These are phyloP conservation scores for Danio rerio DNA, from an alignment of 2,113 vertebrate genomes.

Conservation along the genomic window DNA sequence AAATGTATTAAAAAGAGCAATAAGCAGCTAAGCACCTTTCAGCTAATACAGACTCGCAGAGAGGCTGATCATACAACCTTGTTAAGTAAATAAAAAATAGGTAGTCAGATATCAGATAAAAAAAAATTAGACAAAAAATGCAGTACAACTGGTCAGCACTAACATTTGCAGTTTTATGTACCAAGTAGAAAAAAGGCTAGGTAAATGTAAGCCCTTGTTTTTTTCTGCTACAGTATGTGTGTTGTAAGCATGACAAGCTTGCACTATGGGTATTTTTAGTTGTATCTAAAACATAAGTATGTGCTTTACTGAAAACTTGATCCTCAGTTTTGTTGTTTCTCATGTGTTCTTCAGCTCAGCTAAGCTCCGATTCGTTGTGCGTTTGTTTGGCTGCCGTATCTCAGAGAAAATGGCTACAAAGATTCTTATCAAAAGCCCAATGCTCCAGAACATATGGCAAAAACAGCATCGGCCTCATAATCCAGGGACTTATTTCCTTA, in stretches of 20 bases:
- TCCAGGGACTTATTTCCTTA: background rate
- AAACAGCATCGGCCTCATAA: slow-evolving; percentile 9
- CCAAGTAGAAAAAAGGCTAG: background rate
- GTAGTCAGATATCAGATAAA: background rate
- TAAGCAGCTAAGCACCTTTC: background rate
- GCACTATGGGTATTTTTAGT: background rate
- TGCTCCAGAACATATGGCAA: slow-evolving; percentile 16
- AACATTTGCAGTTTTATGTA: background rate
- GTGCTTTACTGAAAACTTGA: background rate
- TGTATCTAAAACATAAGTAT: background rate
- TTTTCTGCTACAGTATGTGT: background rate
- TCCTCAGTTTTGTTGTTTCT: background rate
- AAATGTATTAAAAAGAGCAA: background rate
- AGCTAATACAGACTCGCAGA: background rate
- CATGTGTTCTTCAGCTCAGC: background rate
- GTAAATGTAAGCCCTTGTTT: background rate
- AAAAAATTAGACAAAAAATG: background rate
- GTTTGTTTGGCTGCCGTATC: background rate
- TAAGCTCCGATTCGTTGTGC: background rate
- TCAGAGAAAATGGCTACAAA: background rate
- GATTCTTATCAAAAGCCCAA: background rate
- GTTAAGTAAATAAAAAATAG: background rate
- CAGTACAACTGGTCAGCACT: background rate
- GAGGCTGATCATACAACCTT: background rate
- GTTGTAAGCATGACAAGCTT: background rate